Base-by-base conservation (phyloP, 37 sponge, comb jelly and placozoan genomes). In the Cliona cf. orientalis region DNA sequence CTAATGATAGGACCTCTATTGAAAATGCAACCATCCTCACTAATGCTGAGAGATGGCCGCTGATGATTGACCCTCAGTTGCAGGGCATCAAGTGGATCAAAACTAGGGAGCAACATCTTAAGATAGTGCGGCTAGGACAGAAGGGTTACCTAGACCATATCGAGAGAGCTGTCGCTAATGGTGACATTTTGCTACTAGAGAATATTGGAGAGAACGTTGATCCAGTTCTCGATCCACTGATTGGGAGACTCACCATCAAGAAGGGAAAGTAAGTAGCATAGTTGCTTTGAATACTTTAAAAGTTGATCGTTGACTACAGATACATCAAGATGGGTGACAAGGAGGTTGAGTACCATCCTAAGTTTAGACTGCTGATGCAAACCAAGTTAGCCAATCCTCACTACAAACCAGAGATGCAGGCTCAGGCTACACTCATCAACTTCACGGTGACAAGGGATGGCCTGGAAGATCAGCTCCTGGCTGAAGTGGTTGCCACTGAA, bases 391-490 rank as follows among this genome's bases (percentile, higher is more conserved):
- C 99, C 37, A 98, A 98, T 49, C 99, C 99, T 66, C 99, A 98
- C 82, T 98, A 98, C 95, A 98, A 98, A 74, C 99, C 99, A 29
- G 99, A 98, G 85, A 88, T 98, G 88, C 99, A 98, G 83, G 99
- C 99, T 6, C 99, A 98, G 79, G 86, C 95, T 46, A 94, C 97
- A 1, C 88, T 98, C 60, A 96, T 98, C 75, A 98, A 98, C 85
- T 98, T 98, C 90, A 98, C 97, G 61, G 99, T 98, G 58, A 98
- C 99, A 39, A 70, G 84, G 42, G 99, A 96, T 72, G 99, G 99
- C 2, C 78, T 98, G 58, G 99, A 98, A 71, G 99, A 98, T 63
- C 99, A 98, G 88, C 86, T 98, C 33, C 81, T 98, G 34, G 99
- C 99, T 57, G 99, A 96, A 49, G 99, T 98, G 58, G 99, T 98